Conservation (phyloP, 2,113 vertebrate species). For the Cyanoderma ruficeps region DNA sequence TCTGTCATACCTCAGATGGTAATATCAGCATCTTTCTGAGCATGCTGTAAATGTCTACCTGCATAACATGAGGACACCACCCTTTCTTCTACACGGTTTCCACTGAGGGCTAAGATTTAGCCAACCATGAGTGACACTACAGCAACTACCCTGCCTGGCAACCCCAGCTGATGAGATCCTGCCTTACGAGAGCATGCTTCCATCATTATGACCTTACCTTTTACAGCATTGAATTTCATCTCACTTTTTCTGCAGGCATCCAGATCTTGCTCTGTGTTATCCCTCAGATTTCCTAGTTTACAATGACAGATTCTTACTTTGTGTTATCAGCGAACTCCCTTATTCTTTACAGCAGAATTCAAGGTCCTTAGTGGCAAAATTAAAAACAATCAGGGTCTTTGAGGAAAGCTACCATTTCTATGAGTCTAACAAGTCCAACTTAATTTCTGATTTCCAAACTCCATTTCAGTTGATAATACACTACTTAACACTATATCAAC, state of each 20-base stretch:
- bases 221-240: neutral
- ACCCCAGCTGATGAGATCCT: neutral
- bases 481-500: neutral
- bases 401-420: neutral
- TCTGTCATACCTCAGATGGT: too few relatives aligned
- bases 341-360: neutral
- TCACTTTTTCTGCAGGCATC: neutral
- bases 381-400: neutral
- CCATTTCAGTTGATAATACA: neutral
- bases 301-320: neutral
- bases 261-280: neutral
- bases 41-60: neutral
- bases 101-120: neutral
- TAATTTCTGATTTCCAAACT: neutral
- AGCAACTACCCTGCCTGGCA: neutral
- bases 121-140: neutral
- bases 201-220: neutral
- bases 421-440: neutral
- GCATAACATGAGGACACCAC: rapidly evolving
- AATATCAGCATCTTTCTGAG: neutral
- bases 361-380: neutral
- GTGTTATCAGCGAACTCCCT: neutral
- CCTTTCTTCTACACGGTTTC: neutral
- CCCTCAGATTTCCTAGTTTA: neutral
- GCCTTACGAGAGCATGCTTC: neutral